A percentile compares a stretch with the other conserved stretches of the same genome.
phyloP scores from a whole-genome alignment of 1,140 invertebrate genomes.

The Conus betulinus region DNA sequence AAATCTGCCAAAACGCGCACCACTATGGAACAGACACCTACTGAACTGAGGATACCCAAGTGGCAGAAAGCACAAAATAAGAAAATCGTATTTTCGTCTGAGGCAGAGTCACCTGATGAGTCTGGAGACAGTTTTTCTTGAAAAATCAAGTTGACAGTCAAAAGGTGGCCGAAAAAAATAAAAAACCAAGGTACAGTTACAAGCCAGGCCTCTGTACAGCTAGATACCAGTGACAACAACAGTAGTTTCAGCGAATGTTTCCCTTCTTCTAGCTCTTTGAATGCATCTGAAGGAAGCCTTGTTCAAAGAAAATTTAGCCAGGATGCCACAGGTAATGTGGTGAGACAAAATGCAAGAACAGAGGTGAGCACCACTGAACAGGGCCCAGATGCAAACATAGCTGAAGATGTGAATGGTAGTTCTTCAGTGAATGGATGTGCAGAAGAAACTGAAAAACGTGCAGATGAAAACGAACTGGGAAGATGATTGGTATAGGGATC shows the following conservation, averaged over 20 bases:
- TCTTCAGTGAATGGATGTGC: background rate
- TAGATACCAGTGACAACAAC: background rate
- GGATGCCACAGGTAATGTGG: background rate
- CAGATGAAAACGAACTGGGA: background rate
- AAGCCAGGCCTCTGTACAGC: background rate
- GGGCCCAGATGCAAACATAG: background rate
- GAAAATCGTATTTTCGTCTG: constrained; percentile 30
- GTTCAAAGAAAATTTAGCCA: background rate
- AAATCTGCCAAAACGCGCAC: background rate
- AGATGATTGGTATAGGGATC: background rate
- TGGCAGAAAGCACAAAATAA: constrained; percentile 15
- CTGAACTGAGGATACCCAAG: constrained; percentile 7
- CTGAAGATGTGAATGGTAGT: background rate
- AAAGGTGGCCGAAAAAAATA: background rate
- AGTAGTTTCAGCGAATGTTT: background rate
- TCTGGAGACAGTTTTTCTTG: background rate
- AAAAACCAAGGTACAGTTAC: background rate
- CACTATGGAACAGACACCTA: background rate
- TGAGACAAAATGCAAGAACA: no score
- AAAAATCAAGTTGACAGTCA: no score
- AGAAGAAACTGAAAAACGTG: background rate
- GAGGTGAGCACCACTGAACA: background rate
- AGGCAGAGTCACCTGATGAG: background rate
- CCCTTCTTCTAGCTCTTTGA: background rate
- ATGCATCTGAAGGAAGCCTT: background rate